phyloP scores from a whole-genome alignment of 2,113 vertebrate species.

The Notothenia coriiceps region DNA sequence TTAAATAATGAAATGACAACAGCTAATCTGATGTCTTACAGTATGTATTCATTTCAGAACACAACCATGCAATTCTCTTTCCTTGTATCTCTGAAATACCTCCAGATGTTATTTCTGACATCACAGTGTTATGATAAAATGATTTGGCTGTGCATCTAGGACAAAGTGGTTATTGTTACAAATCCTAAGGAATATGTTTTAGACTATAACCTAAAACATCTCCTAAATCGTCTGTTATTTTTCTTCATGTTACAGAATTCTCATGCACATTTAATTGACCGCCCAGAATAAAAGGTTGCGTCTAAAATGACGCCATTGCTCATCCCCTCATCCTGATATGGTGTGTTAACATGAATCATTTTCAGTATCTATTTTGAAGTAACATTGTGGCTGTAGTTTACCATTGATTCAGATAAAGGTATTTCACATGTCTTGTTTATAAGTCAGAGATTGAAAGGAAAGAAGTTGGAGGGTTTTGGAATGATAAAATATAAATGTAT shows the following conservation, averaged over 20 bases:
- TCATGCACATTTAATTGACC: neutral
- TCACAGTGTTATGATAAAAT: neutral
- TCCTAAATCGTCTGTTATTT: neutral
- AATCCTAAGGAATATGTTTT: neutral
- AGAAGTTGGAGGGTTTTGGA: neutral
- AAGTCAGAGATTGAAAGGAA: neutral
- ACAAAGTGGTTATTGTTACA: neutral
- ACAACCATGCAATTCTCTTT: neutral
- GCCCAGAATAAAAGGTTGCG: neutral
- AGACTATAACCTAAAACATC: neutral
- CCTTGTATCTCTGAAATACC: neutral
- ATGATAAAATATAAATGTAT: neutral
- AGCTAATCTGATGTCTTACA: neutral
- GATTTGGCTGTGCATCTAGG: neutral
- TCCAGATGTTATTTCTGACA: neutral
- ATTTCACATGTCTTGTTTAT: neutral
- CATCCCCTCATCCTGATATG: no score
- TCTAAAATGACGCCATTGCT: neutral
- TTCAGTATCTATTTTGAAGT: neutral
- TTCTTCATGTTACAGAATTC: neutral
- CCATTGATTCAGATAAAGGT: neutral
- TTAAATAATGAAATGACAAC: neutral
- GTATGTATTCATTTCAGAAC: neutral
- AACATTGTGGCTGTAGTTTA: neutral
- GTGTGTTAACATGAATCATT: no score